Evolutionary conservation across 2,797 vertebrate genomes (phyloP).

Genomic region (Dallia pectoralis): DNA sequence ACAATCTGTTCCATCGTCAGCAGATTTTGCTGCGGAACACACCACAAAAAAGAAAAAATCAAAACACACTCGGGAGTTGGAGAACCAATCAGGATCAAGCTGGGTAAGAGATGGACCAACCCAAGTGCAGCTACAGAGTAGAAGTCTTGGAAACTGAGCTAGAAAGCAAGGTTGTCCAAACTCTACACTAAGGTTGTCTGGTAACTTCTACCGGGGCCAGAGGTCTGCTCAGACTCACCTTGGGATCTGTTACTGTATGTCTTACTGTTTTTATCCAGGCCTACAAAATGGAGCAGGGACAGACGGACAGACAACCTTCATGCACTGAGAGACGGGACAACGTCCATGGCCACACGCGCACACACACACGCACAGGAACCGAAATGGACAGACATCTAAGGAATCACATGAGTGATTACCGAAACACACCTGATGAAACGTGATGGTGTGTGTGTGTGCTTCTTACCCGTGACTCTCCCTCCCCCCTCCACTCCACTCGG

Average conservation of each 20-base stretch:
- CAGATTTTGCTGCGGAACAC: constrained; percentile 87
- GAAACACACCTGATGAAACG: neutral
- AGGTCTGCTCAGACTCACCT: neutral
- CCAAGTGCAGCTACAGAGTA: neutral
- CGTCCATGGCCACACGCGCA: neutral
- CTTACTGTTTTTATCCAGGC: neutral
- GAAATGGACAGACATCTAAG: neutral
- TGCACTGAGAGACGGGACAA: neutral
- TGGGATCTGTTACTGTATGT: neutral
- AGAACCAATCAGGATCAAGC: neutral
- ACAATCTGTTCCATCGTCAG: constrained; percentile 98
- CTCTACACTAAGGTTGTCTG: neutral
- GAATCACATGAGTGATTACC: neutral
- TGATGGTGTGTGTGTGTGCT: neutral
- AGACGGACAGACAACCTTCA: too few relatives aligned
- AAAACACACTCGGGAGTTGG: neutral
- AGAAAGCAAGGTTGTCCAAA: neutral
- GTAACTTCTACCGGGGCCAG: neutral
- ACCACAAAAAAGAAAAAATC: neutral
- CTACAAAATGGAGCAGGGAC: neutral
- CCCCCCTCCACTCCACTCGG: constrained; percentile 95
- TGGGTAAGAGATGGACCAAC: neutral
- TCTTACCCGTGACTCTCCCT: constrained; percentile 92
- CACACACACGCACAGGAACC: neutral
- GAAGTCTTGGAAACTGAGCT: neutral